These are phyloP conservation scores for Apteryx owenii DNA, from an alignment of 2,113 vertebrate species.

Conservation along the genomic window DNA sequence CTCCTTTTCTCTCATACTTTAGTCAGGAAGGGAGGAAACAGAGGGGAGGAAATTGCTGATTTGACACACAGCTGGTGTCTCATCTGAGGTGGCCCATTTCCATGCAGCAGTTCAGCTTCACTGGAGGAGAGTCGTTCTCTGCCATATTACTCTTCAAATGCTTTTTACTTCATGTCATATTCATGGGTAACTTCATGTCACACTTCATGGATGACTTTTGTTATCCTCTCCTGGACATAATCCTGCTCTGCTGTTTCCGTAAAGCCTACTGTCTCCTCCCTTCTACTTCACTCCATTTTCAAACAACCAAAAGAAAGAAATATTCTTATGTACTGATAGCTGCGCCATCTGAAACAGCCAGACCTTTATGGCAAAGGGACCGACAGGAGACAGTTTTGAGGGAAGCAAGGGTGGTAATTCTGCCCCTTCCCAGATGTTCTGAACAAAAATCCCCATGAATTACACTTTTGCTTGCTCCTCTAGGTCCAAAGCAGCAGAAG, in stretches of 20 bases:
- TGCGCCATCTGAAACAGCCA: background rate
- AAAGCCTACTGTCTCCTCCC: background rate
- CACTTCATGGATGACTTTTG: background rate
- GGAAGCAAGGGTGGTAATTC: background rate
- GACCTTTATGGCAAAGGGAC: background rate
- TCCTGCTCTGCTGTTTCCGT: background rate
- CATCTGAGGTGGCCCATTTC: background rate
- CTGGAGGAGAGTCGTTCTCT: background rate
- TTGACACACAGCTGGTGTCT: background rate
- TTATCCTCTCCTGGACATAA: background rate
- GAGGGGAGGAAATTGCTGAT: background rate
- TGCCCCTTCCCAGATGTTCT: background rate
- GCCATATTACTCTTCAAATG: background rate
- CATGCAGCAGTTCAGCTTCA: background rate
- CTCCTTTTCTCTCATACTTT: background rate
- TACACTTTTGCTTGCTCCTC: rapidly evolving
- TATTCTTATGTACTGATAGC: background rate
- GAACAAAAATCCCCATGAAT: background rate
- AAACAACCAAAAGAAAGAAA: background rate
- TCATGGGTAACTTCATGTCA: background rate
- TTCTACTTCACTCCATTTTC: background rate
- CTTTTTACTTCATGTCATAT: background rate
- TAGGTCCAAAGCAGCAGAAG: background rate
- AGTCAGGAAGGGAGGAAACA: background rate
- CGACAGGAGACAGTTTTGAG: background rate